Conservation (phyloP, 2,797 vertebrate species). For the Podarcis lilfordi region DNA sequence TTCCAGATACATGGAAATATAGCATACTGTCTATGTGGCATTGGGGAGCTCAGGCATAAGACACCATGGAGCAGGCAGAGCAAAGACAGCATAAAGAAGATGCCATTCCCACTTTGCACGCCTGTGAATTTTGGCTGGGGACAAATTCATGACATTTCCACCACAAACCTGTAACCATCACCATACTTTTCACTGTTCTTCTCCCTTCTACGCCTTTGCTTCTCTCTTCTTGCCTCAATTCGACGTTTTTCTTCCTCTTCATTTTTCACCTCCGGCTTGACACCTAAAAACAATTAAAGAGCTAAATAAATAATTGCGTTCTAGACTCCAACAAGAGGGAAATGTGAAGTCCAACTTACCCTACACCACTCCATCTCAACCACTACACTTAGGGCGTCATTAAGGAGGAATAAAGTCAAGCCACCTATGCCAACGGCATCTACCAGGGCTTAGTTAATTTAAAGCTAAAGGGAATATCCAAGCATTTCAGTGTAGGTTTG, state of each 20-base stretch:
- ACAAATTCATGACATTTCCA: constrained; percentile 23
- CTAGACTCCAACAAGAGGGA: background rate
- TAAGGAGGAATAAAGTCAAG: constrained; percentile 26
- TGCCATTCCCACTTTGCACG: background rate
- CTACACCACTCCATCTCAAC: constrained; percentile 3
- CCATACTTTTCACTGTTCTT: constrained; percentile 89
- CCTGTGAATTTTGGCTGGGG: background rate
- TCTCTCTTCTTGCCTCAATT: constrained; percentile 84
- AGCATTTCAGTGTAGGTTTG: background rate
- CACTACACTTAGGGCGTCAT: constrained; percentile 7
- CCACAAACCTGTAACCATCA: constrained; percentile 84
- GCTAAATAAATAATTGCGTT: constrained; percentile 22
- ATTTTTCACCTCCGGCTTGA: constrained; percentile 78
- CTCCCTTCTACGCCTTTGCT: constrained; percentile 86
- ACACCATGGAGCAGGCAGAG: background rate
- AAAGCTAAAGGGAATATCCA: background rate
- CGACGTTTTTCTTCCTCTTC: constrained; percentile 84
- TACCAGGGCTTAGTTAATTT: constrained; percentile 19
- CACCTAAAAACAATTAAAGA: constrained; percentile 62
- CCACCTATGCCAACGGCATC: background rate
- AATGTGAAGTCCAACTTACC: constrained; percentile 13
- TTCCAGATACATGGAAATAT: background rate
- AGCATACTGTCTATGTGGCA: background rate
- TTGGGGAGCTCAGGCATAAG: background rate
- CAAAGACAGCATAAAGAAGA: background rate